A percentile compares a stretch with the other conserved stretches of the same genome.
Evolutionary conservation across 2,113 vertebrate species (phyloP).

Genomic region (Mesitornis unicolor): DNA sequence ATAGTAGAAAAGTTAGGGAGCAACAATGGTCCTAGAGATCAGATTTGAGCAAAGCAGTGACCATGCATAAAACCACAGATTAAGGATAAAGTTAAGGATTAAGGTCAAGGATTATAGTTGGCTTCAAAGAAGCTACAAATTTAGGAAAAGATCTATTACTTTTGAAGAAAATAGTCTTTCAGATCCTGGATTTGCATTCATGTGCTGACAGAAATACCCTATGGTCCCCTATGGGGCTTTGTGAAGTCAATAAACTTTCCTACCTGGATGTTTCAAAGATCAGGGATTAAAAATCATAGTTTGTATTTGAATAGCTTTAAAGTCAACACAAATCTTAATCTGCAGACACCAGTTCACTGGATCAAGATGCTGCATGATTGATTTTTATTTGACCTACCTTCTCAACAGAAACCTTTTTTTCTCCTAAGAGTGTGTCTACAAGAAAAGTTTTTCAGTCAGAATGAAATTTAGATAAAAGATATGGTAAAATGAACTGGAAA

Average conservation of each 20-base stretch:
- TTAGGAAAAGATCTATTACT: neutral
- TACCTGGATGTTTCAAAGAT: slow-evolving; percentile 11
- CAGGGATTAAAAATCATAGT: neutral
- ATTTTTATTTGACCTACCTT: slow-evolving; percentile 13
- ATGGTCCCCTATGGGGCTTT: neutral
- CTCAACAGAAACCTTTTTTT: neutral
- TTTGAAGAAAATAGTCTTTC: neutral
- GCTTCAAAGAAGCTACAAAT: neutral
- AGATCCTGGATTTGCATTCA: neutral
- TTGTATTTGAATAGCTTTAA: slow-evolving; percentile 20
- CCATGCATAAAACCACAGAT: neutral
- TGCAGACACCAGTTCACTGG: neutral
- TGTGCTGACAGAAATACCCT: neutral
- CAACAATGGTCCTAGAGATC: neutral
- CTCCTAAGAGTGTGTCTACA: neutral
- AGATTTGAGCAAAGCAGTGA: neutral
- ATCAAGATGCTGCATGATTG: neutral
- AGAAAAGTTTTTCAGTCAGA: neutral
- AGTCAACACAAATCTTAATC: slow-evolving; percentile 23
- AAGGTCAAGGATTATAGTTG: neutral
- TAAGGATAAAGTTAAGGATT: neutral
- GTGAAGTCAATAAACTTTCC: slow-evolving; percentile 23
- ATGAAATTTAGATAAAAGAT: neutral
- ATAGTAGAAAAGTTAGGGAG: neutral
- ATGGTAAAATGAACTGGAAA: neutral